Base-by-base conservation (phyloP, 1,140 invertebrate genomes). In the Zaprionus camerounensis region DNA sequence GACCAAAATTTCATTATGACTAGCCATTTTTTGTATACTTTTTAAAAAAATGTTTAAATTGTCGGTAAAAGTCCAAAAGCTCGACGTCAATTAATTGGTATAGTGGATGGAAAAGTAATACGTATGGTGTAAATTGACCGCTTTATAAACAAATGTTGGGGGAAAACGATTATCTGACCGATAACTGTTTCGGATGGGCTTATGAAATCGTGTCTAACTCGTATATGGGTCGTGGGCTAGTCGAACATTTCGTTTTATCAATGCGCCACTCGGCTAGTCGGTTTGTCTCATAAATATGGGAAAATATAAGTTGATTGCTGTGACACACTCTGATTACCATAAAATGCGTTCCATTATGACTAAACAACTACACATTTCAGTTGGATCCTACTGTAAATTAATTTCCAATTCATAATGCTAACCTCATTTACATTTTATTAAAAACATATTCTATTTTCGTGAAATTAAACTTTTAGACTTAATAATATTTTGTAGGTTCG, bases 1-100 rank as follows among this genome's bases (percentile, higher is more conserved):
- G 1, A 38, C 17, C 0, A 92, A 55, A 44, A 69, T 34, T 24
- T 91, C 74, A 17, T 92, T 92, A 17, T 46, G 9, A 17, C 6
- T 20, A 20, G 44, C 7, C 17, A 46, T 46, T 17, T 46, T 20
- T 7, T 46, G 20, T 15, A 13, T 12, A 41, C 13, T 41, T 5
- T 41, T 34, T n/a, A 15, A 15, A 41, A n/a, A n/a, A n/a, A n/a
- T n/a, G n/a, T n/a, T n/a, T n/a, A n/a, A 41, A 3, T 13, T 41
- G 7, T 6, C n/a, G n/a, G n/a, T 38, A 13, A 5, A 38, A 13
- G 36, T 4, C 1, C 3, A 5, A 4, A 38, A 12, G 36, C 36
- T 13, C n/a, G n/a, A 46, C 5, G 12, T 13, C 44, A 46, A 3
- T 46, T 46, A 46, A 46, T 46, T 3, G 6, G 17, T 46, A 20